These are phyloP conservation scores for Salvelinus sp. DNA, from an alignment of 2,113 vertebrate species.

Conservation along the genomic window DNA sequence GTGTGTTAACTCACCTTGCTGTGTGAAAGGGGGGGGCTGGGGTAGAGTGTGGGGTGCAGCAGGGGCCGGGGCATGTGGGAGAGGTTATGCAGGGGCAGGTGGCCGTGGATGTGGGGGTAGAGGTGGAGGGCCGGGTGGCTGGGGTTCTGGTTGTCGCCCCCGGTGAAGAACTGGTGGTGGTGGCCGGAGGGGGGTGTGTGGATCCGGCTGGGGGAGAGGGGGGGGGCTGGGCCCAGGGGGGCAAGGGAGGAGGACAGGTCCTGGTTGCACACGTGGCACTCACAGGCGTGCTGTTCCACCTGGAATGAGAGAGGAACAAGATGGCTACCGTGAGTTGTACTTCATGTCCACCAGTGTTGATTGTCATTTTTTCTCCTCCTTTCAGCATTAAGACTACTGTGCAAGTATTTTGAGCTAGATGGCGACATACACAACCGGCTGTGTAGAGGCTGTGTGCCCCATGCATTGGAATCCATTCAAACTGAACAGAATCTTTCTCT, in stretches of 20 bases:
- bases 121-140: slow-evolving; percentile 93
- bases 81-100: slow-evolving; percentile 90
- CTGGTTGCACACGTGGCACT: slow-evolving; percentile 96
- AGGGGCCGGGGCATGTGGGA: slow-evolving; percentile 88
- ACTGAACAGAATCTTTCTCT: too few species aligned
- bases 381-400: neutral
- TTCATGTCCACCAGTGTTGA: neutral
- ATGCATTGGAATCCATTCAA: too few species aligned
- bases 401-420: too few species aligned
- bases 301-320: slow-evolving; percentile 50
- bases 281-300: slow-evolving; percentile 88
- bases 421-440: too few species aligned
- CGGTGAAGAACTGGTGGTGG: slow-evolving; percentile 90
- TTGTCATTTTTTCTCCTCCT: neutral
- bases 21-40: slow-evolving; percentile 91
- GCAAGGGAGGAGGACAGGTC: slow-evolving; percentile 79
- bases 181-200: slow-evolving; percentile 66
- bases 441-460: too few species aligned
- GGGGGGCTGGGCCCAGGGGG: slow-evolving; percentile 76
- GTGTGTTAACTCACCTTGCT: slow-evolving; percentile 83
- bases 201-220: slow-evolving; percentile 80
- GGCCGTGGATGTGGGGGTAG: slow-evolving; percentile 97
- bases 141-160: slow-evolving; percentile 83
- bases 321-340: neutral
- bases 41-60: slow-evolving; percentile 90